Percentiles rank a stretch among this genome's conserved stretches.
phyloP scores from a whole-genome alignment of 2,113 vertebrate species.

The Campylomormyrus numenius region DNA sequence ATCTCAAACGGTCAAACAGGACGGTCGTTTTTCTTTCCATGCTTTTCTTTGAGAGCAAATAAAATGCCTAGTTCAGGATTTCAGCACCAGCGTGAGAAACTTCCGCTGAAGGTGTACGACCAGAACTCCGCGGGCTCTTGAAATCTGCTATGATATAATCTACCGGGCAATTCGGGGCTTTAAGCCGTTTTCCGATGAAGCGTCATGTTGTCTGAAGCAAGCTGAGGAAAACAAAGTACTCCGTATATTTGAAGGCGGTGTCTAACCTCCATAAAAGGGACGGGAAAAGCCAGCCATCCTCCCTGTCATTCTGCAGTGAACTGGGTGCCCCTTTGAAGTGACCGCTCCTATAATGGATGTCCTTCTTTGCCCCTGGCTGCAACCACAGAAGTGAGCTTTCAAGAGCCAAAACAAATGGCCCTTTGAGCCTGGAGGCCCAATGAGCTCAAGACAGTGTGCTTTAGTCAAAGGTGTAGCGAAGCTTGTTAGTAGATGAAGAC shows the following conservation, averaged over 20 bases:
- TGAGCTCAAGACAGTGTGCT: slow-evolving; percentile 12
- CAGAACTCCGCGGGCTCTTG: background rate
- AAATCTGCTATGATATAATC: background rate
- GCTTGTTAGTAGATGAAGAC: background rate
- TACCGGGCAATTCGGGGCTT: background rate
- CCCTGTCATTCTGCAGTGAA: background rate
- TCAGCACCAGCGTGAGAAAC: slow-evolving; percentile 16
- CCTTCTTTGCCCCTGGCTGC: background rate
- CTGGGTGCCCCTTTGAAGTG: slow-evolving; percentile 1
- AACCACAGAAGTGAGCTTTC: background rate
- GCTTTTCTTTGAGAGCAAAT: slow-evolving; percentile 11
- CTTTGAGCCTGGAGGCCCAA: slow-evolving; percentile 20
- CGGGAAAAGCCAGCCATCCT: background rate
- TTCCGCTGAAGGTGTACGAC: background rate
- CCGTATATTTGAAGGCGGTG: background rate
- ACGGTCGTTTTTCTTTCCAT: background rate
- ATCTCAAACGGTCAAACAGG: background rate
- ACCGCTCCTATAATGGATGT: slow-evolving; percentile 5
- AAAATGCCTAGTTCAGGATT: background rate
- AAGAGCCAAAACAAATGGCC: slow-evolving; percentile 21
- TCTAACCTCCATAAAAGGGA: background rate
- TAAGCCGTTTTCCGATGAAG: background rate
- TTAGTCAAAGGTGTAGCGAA: slow-evolving; percentile 23
- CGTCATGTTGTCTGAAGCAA: background rate
- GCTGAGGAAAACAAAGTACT: background rate